A percentile compares a stretch with the other conserved stretches of the same genome.
phyloP scores from a whole-genome alignment of 2,797 vertebrate species.

The Gymnoscopelus braueri region DNA sequence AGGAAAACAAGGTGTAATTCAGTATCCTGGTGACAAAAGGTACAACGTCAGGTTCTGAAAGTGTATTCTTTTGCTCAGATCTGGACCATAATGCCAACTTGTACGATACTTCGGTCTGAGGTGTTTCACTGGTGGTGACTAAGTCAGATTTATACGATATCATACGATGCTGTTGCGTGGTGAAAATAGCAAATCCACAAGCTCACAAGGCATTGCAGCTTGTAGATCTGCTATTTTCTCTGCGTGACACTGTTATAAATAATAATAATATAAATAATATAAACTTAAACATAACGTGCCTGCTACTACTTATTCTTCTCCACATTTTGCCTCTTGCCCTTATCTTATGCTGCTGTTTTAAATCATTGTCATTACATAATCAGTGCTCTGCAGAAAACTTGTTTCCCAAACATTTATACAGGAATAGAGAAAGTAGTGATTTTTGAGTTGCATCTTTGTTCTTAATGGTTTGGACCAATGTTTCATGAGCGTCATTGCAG shows the following conservation, averaged over 20 bases:
- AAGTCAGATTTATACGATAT: too few species aligned
- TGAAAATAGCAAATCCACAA: too few species aligned
- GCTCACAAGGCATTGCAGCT: too few species aligned
- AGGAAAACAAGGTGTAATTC: slow-evolving; percentile 2
- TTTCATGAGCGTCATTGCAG: too few species aligned
- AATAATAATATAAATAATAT: too few species aligned
- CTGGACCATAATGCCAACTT: slow-evolving; percentile 63
- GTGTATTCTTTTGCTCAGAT: slow-evolving; percentile 33
- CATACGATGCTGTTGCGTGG: too few species aligned
- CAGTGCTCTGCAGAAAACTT: slow-evolving; percentile 7
- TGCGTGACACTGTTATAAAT: too few species aligned
- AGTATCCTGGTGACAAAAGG: not conserved
- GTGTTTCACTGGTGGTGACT: slow-evolving; percentile 15
- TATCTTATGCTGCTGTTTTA: slow-evolving; percentile 53
- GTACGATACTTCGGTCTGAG: slow-evolving; percentile 37
- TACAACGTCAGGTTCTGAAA: not conserved
- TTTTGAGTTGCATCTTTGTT: not conserved
- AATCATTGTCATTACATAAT: slow-evolving; percentile 19
- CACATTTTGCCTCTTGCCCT: slow-evolving; percentile 35
- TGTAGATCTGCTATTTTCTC: too few species aligned
- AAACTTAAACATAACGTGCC: slow-evolving; percentile 40
- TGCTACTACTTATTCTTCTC: slow-evolving; percentile 38
- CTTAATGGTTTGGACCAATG: too few species aligned
- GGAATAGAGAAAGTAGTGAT: not conserved
- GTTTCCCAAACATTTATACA: not conserved